Percentiles rank a stretch among this genome's conserved stretches.
Conservation (phyloP, 1,140 invertebrate genomes). For the Drosophila equinoxialis region DNA sequence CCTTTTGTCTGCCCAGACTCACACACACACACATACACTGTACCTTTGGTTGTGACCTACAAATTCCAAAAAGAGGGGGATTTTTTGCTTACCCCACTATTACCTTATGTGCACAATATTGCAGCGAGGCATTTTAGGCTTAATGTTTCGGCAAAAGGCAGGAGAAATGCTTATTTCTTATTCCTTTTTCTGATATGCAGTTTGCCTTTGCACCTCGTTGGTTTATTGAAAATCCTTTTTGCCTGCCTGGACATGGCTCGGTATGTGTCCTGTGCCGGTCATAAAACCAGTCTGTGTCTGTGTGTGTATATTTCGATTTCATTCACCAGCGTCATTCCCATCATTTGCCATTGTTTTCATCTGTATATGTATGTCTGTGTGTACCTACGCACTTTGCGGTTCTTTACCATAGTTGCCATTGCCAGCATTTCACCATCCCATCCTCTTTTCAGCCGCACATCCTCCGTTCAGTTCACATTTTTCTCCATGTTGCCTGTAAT, state of each 20-base stretch:
- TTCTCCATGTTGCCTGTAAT: slow-evolving; percentile 1
- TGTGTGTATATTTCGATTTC: slow-evolving; percentile 3
- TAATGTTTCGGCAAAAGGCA: neutral
- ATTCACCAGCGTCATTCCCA: neutral
- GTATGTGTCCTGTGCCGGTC: neutral
- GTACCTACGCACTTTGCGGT: slow-evolving; percentile 7
- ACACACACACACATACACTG: too few relatives aligned
- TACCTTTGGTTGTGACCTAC: neutral
- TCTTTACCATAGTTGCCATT: slow-evolving; percentile 1
- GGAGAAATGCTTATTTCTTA: neutral
- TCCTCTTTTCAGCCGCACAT: neutral
- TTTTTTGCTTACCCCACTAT: neutral
- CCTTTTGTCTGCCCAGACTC: neutral
- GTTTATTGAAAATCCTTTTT: slow-evolving; percentile 13
- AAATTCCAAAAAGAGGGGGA: neutral
- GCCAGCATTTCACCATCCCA: neutral
- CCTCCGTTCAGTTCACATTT: neutral
- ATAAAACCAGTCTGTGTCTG: neutral
- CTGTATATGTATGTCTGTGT: neutral
- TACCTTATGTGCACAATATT: neutral
- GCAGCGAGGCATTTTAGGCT: slow-evolving; percentile 2
- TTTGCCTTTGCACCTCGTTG: slow-evolving; percentile 8
- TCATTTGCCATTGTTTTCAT: neutral
- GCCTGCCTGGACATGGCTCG: neutral
- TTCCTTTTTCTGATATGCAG: neutral